Base-by-base conservation (phyloP, 2,888 invertebrate genomes). In the Aspidiotus rigidus region DNA sequence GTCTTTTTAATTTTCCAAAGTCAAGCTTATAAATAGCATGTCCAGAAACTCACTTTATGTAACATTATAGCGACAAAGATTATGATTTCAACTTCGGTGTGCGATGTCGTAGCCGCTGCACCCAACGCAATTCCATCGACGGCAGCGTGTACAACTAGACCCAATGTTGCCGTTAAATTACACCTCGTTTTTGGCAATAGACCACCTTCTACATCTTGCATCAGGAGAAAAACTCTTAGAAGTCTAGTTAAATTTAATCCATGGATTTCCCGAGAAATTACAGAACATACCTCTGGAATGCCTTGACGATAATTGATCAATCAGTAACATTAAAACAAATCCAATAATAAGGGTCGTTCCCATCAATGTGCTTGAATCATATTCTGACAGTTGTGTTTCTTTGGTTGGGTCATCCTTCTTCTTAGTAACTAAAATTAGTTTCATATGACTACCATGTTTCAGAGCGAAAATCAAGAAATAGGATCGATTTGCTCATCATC, bases 61-160 rank as follows among this genome's bases (percentile, higher is more conserved):
- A 99, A 79, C 97, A 99, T 99, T 73, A 99, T 99, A 6, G 99
- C 99, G 42, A 98, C 78, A 79, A 99, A 99, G 10, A 99, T 96
- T 72, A 99, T 96, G 76, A 97, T 85, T 79, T 99, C 98, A 0
- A 99, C 93, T 76, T 97, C 96, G 0, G 93, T 87, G 76, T 97
- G 96, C 5, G 93, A 89, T 0, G 97, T 95, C 0, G 94, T 93
- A 0, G 97, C 96, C 0, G 98, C 98, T 1, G 98, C 97, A n/a
- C 98, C 99, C 15, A 99, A 79, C 0, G 98, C 98, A 11, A 99
- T 87, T 3, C 98, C 98, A 80, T 99, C 98, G 70, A 97, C 97
- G 74, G 98, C 98, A 0, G 99, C 97, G 78, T 99, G 99, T 0
- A 99, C 98, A 0, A 99, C 95, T 7, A 99, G 80, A 0, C 99